These are phyloP conservation scores for Pelodytes ibericus DNA, from an alignment of 2,797 vertebrate genomes.

Conservation along the genomic window DNA sequence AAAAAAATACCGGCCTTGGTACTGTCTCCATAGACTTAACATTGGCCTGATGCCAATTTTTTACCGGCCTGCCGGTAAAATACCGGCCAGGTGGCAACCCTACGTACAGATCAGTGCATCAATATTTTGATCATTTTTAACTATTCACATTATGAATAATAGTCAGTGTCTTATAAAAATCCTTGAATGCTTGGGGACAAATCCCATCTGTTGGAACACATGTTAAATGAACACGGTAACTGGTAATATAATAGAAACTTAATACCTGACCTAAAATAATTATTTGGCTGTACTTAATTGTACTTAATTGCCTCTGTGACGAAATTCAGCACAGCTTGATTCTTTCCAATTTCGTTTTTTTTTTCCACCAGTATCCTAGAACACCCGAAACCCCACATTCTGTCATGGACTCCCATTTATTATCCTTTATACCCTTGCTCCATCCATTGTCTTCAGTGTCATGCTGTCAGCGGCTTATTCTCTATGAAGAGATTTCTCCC, in stretches of 20 bases:
- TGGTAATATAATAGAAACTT: background rate
- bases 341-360: background rate
- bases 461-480: background rate
- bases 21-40: no score
- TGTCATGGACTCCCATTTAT: background rate
- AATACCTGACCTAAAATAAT: slow-evolving; percentile 3
- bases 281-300: background rate
- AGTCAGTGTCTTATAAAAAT: background rate
- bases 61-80: no score
- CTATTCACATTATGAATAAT: no score
- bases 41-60: no score
- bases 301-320: background rate
- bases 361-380: background rate
- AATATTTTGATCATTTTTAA: no score
- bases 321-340: background rate
- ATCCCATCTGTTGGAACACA: background rate
- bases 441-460: background rate
- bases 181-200: background rate
- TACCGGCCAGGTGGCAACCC: no score
- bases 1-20: no score
- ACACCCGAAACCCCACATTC: background rate
- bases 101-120: no score
- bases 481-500: background rate
- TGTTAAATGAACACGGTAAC: background rate
- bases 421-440: background rate